Base-by-base conservation (phyloP, 1,140 invertebrate species). In the Papilio polyxenes region DNA sequence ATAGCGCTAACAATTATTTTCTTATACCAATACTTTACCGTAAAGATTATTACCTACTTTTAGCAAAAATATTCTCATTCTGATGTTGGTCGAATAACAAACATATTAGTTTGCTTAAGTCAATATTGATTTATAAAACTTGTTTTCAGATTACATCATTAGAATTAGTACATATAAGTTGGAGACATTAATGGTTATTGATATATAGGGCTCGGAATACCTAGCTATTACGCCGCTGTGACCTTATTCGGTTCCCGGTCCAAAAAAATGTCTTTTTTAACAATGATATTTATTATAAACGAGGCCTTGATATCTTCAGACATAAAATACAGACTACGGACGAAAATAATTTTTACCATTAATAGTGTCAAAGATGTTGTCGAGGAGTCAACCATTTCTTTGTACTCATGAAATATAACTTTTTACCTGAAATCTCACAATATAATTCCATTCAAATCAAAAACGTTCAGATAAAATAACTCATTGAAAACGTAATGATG, bases 1-100 rank as follows among this genome's bases (percentile, higher is more conserved):
- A 92, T 89, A 91, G 87, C 89, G 88, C 87, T 92, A 92, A 89
- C 88, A 91, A 92, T 90, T n/a, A 84, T 81, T 88, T 89, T 83
- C 86, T 91, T 88, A 88, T 83, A 84, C 90, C 89, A 92, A 90
- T 87, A 86, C 80, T 89, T 89, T 91, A 86, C 85, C 86, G 89
- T 91, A 89, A 87, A 91, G 86, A 91, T 90, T 20, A 80, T 69
- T 37, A 13, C 5, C 65, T 59, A 59, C n/a, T 59, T 59, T 59
- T 59, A 65, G 31, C 20, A 65, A 31, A 65, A 31, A 65, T 3
- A 0, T 31, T 65, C 62, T 31, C n/a, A 20, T 59, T 0, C 62
- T 65, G 7, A 2, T 20, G 17, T 62, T 20, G 40, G 40, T 44
- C 40, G 20, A 7, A 62, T 62, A 23, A 62, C 2, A 62, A 59